Evolutionary conservation across 23 tunicate genomes (phyloP).

Genomic region (Ciona savignyi): DNA sequence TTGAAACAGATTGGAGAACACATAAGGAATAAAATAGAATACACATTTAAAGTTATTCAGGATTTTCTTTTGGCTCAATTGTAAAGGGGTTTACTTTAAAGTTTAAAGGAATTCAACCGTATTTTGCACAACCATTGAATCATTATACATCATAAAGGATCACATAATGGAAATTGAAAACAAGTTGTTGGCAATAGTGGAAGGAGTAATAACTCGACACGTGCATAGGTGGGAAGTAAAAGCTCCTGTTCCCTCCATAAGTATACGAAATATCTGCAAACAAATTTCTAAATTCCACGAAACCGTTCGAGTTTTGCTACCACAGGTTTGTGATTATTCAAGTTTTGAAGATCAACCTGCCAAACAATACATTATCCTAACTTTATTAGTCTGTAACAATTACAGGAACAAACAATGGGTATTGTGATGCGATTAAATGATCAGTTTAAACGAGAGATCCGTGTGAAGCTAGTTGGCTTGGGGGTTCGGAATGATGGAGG

Average conservation of each 20-base stretch:
- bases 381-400: no score
- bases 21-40: no score
- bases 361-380: no score
- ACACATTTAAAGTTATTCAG: no score
- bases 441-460: slow-evolving; percentile 16
- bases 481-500: slow-evolving; percentile 75
- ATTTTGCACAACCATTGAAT: no score
- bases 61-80: no score
- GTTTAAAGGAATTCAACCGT: no score
- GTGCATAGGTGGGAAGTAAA: slow-evolving; percentile 78
- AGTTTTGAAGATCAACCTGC: no score
- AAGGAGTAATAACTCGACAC: slow-evolving; percentile 43
- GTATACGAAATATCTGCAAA: slow-evolving; percentile 44
- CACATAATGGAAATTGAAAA: slow-evolving; percentile 68
- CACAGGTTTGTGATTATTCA: slow-evolving; percentile 31
- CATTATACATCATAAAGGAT: no score
- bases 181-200: slow-evolving; percentile 54
- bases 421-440: slow-evolving; percentile 27
- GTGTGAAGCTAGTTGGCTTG: slow-evolving; percentile 8
- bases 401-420: slow-evolving; percentile 47
- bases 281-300: slow-evolving; percentile 78
- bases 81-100: no score
- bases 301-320: slow-evolving; percentile 47
- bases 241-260: slow-evolving; percentile 79
- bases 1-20: no score